A percentile compares a stretch with the other conserved stretches of the same genome.
Conservation (phyloP, 2,888 invertebrate species). For the Pristionchus maxplancki region DNA sequence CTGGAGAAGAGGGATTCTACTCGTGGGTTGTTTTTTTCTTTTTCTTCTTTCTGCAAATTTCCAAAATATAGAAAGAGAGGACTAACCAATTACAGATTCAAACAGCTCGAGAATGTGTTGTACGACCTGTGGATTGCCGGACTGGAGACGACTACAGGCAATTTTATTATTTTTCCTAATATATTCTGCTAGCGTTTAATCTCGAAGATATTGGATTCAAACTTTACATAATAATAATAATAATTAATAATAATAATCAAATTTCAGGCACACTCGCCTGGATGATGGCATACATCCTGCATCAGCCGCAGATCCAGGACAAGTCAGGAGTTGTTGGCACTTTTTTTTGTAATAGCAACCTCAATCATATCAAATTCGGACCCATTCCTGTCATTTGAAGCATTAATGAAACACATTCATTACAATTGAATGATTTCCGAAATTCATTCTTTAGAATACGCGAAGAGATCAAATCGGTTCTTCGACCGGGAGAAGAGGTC, state of each 20-base stretch:
- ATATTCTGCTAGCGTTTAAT: too few relatives aligned
- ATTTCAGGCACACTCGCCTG: neutral
- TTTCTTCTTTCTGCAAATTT: neutral
- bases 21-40: neutral
- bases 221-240: too few relatives aligned
- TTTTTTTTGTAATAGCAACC: neutral
- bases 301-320: neutral
- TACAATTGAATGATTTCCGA: too few relatives aligned
- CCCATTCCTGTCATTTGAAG: too few relatives aligned
- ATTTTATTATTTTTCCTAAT: too few relatives aligned
- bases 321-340: neutral
- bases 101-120: neutral
- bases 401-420: too few relatives aligned
- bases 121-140: constrained; percentile 19
- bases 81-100: neutral
- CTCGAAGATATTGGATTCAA: too few relatives aligned
- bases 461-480: neutral
- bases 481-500: neutral
- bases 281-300: neutral
- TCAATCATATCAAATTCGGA: too few relatives aligned
- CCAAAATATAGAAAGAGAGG: too few relatives aligned
- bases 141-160: neutral
- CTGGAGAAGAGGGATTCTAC: neutral
- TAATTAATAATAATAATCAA: too few relatives aligned
- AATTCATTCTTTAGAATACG: too few relatives aligned